Conservation (phyloP, 1,140 invertebrate species). For the Zaprionus africanus region DNA sequence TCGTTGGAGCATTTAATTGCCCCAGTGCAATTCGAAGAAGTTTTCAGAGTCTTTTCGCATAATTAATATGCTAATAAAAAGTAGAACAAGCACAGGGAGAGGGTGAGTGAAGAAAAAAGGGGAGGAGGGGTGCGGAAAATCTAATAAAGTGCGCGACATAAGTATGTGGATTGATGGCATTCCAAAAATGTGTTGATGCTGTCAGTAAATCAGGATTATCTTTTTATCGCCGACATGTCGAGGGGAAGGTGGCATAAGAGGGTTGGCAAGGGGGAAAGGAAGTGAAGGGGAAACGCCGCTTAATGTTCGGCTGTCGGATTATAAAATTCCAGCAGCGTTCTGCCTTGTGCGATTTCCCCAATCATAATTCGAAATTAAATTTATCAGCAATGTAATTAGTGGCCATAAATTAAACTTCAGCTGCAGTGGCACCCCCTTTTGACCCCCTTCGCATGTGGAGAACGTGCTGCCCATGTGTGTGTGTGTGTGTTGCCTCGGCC, state of each 20-base stretch:
- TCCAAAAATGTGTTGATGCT: slow-evolving; percentile 50
- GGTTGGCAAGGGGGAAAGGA: not conserved
- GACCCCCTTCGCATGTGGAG: slow-evolving; percentile 13
- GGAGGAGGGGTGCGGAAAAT: slow-evolving; percentile 9
- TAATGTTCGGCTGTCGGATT: slow-evolving; percentile 22
- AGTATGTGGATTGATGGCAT: slow-evolving; percentile 36
- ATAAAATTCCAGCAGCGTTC: slow-evolving; percentile 19
- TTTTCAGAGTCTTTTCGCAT: slow-evolving; percentile 28
- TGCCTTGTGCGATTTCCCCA: not conserved
- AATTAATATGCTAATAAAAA: slow-evolving; percentile 83
- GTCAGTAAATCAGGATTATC: slow-evolving; percentile 77
- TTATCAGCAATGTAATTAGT: slow-evolving; percentile 77
- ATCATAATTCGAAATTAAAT: slow-evolving; percentile 80
- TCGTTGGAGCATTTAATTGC: slow-evolving; percentile 67
- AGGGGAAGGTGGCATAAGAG: not conserved
- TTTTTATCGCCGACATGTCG: slow-evolving; percentile 71
- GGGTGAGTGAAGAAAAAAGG: not conserved
- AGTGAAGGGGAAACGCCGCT: not conserved
- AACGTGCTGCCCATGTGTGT: not conserved
- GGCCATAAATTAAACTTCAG: slow-evolving; percentile 70
- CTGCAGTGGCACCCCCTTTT: slow-evolving; percentile 7
- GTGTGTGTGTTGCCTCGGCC: slow-evolving; percentile 1
- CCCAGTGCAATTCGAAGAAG: slow-evolving; percentile 5
- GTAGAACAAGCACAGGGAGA: slow-evolving; percentile 44
- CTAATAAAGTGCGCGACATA: slow-evolving; percentile 39